Base-by-base conservation (phyloP, 1,140 invertebrate genomes). In the Globodera ellingtonae region DNA sequence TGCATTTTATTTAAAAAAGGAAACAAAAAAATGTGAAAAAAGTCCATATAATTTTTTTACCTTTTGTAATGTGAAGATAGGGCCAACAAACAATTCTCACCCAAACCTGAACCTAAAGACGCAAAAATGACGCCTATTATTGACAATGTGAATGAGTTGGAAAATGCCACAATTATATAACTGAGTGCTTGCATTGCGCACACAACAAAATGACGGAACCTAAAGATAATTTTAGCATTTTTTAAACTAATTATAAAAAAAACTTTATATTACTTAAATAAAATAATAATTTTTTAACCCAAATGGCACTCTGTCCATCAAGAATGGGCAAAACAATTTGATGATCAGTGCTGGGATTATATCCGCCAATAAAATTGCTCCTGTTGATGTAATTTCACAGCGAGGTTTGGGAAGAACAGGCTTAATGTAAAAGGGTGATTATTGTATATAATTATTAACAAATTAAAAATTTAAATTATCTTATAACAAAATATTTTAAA, bases 291-390 rank as follows among this genome's bases (percentile, higher is more conserved):
- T 35, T 52, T 67, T 75, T 48, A 15, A 80, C 79, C 79, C 69
- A 74, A 81, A 82, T 46, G 70, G 75, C 24, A 81, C 76, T 52
- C 84, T 15, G 35, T 86, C 77, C 81, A 87, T 87, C 71, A 85
- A 81, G 48, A 85, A 86, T 6, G 84, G 84, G n/a, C 80, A 79
- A 4, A 76, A 74, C 13, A 82, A 46, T 70, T 85, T 85, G 24
- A 86, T 78, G 21, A 86, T 8, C 24, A 85, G 9, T 21, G 75
- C 52, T 46, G 84, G 84, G 18, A 87, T 15, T 59, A 85, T 85
- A 66, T 87, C 85, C 1, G 84, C 84, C 56, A 85, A 70, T 7
- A 85, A 71, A 21, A 85, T 75, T 35, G 85, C 85, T 15, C 84
- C 84, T 5, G 79, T 80, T 6, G 82, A 67, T 15, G 72, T 59